A percentile compares a stretch with the other conserved stretches of the same genome.
phyloP scores from a whole-genome alignment of 2,888 invertebrate genomes.

The Pristionchus exspectatus region DNA sequence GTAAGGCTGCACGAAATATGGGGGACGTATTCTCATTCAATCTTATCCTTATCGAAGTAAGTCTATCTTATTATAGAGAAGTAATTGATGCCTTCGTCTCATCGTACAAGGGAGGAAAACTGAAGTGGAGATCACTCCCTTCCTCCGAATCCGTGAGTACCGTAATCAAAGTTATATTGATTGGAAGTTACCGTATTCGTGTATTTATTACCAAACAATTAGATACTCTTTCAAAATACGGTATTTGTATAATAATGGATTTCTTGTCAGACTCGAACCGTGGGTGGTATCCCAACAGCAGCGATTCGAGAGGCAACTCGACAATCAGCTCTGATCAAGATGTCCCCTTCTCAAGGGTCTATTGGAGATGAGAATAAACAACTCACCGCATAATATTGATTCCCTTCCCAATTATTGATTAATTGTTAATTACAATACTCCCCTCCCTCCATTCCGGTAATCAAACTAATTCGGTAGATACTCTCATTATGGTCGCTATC shows the following conservation, averaged over 20 bases:
- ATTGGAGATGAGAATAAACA: conserved; percentile 50
- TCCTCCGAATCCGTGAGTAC: conserved; percentile 47
- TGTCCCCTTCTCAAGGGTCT: conserved; percentile 52
- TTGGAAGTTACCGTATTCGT: neutral
- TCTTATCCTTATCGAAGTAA: neutral
- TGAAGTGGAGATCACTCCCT: conserved; percentile 64
- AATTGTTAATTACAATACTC: neutral
- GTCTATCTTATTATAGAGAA: neutral
- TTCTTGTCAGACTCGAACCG: conserved; percentile 22
- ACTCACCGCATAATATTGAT: conserved; percentile 11
- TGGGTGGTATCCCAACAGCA: conserved; percentile 45
- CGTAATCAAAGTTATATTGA: neutral
- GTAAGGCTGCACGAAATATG: too few species aligned
- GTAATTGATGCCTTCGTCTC: conserved; percentile 66
- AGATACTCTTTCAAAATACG: neutral
- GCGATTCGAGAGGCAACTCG: conserved; percentile 39
- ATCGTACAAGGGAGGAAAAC: conserved; percentile 63
- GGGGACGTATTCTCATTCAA: neutral
- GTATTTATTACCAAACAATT: neutral
- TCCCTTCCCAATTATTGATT: neutral
- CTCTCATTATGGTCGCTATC: conserved; percentile 6
- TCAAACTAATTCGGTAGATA: conserved; percentile 50
- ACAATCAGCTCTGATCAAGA: conserved; percentile 6
- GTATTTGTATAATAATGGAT: neutral
- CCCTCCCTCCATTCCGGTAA: conserved; percentile 26